Conservation (phyloP, 2,797 vertebrate genomes). For the Danio jaintianensis region DNA sequence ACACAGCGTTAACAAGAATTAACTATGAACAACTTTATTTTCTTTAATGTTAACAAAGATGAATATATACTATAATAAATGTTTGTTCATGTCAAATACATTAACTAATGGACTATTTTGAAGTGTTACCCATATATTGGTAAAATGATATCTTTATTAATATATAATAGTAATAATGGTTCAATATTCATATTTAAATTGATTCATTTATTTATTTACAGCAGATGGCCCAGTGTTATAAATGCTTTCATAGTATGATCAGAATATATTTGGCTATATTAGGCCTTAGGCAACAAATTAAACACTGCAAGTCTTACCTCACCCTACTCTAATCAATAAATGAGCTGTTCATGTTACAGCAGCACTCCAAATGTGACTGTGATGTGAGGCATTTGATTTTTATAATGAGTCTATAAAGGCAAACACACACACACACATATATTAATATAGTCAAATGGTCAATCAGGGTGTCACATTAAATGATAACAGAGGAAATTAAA, state of each 20-base stretch:
- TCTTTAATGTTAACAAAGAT: too few species aligned
- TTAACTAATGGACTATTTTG: too few species aligned
- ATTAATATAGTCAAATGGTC: not conserved
- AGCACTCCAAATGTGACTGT: not conserved
- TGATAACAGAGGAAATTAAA: slow-evolving; percentile 26
- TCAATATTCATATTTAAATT: not conserved
- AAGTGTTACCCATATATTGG: not conserved
- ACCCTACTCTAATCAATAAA: not conserved
- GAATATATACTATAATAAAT: too few species aligned
- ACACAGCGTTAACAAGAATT: too few species aligned
- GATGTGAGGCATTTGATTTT: slow-evolving; percentile 13
- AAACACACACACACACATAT: slow-evolving; percentile 20
- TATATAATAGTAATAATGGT: too few species aligned
- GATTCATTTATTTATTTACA: not conserved
- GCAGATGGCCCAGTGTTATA: not conserved
- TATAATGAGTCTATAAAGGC: slow-evolving; percentile 11
- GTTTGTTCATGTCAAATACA: too few species aligned
- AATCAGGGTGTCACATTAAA: slow-evolving; percentile 3
- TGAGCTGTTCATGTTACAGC: not conserved
- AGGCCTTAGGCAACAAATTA: not conserved
- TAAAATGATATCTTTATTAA: not conserved
- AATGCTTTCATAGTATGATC: not conserved
- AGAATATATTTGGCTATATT: not conserved
- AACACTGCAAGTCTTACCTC: not conserved
- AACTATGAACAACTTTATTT: too few species aligned